These are phyloP conservation scores for Euphydryas editha DNA, from an alignment of 2,888 invertebrate species.

Conservation along the genomic window DNA sequence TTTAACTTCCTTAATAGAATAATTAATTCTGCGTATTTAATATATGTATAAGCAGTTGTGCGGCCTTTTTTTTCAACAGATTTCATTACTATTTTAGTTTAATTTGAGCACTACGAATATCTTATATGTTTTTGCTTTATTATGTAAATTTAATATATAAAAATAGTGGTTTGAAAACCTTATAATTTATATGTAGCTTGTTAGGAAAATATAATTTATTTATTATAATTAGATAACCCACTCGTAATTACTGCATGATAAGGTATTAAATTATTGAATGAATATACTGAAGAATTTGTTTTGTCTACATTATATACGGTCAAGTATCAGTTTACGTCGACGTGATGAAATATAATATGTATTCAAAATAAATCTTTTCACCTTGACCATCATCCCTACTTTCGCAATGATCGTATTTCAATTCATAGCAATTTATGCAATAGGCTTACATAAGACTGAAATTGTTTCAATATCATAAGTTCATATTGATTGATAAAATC, in stretches of 20 bases:
- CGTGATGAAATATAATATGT: slow-evolving; percentile 9
- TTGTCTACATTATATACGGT: slow-evolving; percentile 10
- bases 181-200: no score
- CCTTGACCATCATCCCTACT: slow-evolving; percentile 8
- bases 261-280: slow-evolving; percentile 4
- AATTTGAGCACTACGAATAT: no score
- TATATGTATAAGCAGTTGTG: no score
- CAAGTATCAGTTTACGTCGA: slow-evolving; percentile 4
- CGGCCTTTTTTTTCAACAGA: no score
- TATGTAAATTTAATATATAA: no score
- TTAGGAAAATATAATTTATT: no score
- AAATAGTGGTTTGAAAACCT: no score
- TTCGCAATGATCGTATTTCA: slow-evolving; percentile 11
- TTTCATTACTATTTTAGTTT: no score
- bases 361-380: slow-evolving; percentile 8
- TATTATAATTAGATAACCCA: no score
- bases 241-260: background rate
- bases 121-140: no score
- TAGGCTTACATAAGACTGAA: slow-evolving; percentile 1
- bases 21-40: no score
- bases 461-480: background rate
- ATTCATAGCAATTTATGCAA: slow-evolving; percentile 2
- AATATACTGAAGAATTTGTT: slow-evolving; percentile 13
- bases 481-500: no score
- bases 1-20: background rate